Evolutionary conservation across 2,797 vertebrate genomes (phyloP).

Genomic region (Hyperoplus lanceolatus): DNA sequence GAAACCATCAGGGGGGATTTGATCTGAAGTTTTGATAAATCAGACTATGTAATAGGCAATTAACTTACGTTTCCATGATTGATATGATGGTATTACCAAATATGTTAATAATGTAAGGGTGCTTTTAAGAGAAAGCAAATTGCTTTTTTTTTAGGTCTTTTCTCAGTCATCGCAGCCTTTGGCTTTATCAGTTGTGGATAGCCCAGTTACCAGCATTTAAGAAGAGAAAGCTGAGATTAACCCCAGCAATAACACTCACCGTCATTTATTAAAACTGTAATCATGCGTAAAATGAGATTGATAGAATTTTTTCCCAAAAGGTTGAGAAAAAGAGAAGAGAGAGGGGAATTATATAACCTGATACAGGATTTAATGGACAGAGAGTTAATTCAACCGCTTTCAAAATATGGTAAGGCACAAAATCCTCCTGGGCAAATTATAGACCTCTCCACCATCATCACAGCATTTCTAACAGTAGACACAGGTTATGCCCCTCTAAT

Average conservation of each 20-base stretch:
- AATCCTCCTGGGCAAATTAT: slow-evolving; percentile 89
- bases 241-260: slow-evolving; percentile 89
- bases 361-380: slow-evolving; percentile 93
- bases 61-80: slow-evolving; percentile 64
- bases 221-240: slow-evolving; percentile 91
- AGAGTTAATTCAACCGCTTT: slow-evolving; percentile 94
- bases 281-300: slow-evolving; percentile 97
- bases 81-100: slow-evolving; percentile 63
- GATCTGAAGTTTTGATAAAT: slow-evolving; percentile 65
- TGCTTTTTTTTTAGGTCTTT: slow-evolving; percentile 81
- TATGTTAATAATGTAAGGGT: slow-evolving; percentile 72
- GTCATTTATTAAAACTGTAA: slow-evolving; percentile 97
- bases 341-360: slow-evolving; percentile 88
- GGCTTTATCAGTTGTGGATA: slow-evolving; percentile 92
- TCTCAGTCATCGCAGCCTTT: slow-evolving; percentile 83
- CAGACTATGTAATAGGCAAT: slow-evolving; percentile 65
- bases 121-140: slow-evolving; percentile 83
- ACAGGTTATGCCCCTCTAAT: slow-evolving; percentile 42
- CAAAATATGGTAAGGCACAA: slow-evolving; percentile 82
- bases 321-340: slow-evolving; percentile 90
- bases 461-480: slow-evolving; percentile 56
- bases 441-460: slow-evolving; percentile 56
- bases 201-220: slow-evolving; percentile 83
- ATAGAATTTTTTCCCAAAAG: slow-evolving; percentile 91
- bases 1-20: slow-evolving; percentile 58